These are phyloP conservation scores for Protonemura montana DNA, from an alignment of 2,888 invertebrate species.

Conservation along the genomic window DNA sequence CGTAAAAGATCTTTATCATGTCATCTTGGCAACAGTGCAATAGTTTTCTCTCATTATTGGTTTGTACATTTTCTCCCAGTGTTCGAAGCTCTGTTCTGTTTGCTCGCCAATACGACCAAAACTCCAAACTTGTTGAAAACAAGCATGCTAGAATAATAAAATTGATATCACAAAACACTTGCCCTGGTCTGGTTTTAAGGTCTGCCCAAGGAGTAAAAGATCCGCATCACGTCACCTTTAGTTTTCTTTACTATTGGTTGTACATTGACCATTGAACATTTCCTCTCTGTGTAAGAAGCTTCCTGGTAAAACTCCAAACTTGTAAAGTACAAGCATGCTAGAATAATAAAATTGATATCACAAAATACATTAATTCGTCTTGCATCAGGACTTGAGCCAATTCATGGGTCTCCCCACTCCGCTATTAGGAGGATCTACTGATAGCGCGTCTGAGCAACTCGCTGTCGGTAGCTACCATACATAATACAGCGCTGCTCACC, in stretches of 20 bases:
- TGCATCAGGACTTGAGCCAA: too few species aligned
- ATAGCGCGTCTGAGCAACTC: too few species aligned
- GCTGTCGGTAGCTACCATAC: too few species aligned
- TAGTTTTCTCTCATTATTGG: not conserved
- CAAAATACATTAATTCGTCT: too few species aligned
- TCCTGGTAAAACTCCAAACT: not conserved
- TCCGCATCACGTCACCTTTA: not conserved
- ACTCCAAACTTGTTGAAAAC: not conserved
- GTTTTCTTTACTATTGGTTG: not conserved
- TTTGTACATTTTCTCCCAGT: not conserved
- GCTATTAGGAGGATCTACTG: too few species aligned
- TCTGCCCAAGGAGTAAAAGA: too few species aligned
- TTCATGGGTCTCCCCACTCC: too few species aligned
- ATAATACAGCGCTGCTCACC: too few species aligned
- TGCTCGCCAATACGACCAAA: not conserved
- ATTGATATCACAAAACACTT: not conserved
- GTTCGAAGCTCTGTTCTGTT: not conserved
- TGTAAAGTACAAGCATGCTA: not conserved
- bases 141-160: not conserved
- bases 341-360: not conserved
- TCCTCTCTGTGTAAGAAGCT: not conserved
- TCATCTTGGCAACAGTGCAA: not conserved
- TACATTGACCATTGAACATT: too few species aligned
- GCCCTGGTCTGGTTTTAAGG: too few species aligned
- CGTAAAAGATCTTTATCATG: not conserved